Percentiles rank a stretch among this genome's conserved stretches.
Evolutionary conservation across 2,797 vertebrate genomes (phyloP).

Genomic region (Carduelis carduelis): DNA sequence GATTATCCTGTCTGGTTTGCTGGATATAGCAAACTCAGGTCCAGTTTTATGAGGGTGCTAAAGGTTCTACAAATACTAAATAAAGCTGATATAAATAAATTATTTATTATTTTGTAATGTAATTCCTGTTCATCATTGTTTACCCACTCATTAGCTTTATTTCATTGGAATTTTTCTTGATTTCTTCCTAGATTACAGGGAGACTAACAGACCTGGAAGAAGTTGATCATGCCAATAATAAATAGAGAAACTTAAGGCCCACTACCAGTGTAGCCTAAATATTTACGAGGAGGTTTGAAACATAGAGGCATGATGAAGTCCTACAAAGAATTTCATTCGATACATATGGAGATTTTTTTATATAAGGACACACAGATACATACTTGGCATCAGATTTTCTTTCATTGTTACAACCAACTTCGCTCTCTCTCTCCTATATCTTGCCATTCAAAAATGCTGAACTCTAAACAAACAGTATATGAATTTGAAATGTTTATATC

Average conservation of each 20-base stretch:
- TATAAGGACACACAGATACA: not conserved
- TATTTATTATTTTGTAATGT: not conserved
- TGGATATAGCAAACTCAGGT: not conserved
- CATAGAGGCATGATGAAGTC: not conserved
- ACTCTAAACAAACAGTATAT: not conserved
- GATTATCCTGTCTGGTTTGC: not conserved
- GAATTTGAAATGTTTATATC: not conserved
- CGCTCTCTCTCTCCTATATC: not conserved
- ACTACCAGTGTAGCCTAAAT: not conserved
- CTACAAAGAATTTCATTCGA: not conserved
- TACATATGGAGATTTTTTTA: not conserved
- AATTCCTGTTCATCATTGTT: not conserved
- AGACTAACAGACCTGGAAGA: not conserved
- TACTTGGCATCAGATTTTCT: not conserved
- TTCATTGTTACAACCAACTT: not conserved
- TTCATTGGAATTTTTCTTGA: not conserved
- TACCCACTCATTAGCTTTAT: not conserved
- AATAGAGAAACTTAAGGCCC: not conserved
- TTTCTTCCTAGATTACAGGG: not conserved
- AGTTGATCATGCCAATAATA: not conserved
- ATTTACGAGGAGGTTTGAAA: not conserved
- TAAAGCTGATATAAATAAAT: not conserved
- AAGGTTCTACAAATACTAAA: not conserved
- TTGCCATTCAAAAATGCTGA: not conserved
- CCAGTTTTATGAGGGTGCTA: not conserved